Percentiles rank a stretch among this genome's conserved stretches.
Conservation (phyloP, 2,113 vertebrate genomes). For the Leptobrachium leishanense region DNA sequence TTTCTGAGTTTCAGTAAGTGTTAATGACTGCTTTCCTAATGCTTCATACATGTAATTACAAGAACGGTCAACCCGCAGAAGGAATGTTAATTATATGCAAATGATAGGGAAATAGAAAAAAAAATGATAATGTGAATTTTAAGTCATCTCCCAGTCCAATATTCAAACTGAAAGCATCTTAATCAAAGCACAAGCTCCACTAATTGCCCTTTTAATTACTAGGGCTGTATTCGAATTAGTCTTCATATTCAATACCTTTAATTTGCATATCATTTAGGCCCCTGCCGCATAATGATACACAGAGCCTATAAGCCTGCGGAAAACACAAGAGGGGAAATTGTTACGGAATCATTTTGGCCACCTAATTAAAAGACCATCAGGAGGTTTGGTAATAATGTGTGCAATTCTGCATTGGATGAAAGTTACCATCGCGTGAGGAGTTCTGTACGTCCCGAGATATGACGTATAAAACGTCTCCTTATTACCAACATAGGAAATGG, state of each 20-base stretch:
- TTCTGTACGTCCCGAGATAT: no score
- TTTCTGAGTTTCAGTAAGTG: not conserved
- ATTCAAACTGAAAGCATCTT: conserved; percentile 8
- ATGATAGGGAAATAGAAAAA: conserved; percentile 15
- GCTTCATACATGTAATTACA: conserved; percentile 16
- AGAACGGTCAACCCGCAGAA: not conserved
- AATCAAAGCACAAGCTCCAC: conserved; percentile 29
- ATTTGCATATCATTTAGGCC: conserved; percentile 29
- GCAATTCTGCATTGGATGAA: no score
- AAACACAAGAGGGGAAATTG: conserved; percentile 6
- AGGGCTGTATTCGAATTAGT: conserved; percentile 36
- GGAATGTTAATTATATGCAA: conserved; percentile 34
- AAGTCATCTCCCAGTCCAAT: conserved; percentile 28
- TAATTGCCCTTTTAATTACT: conserved; percentile 42
- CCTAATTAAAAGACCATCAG: conserved; percentile 3
- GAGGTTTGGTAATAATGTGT: no score
- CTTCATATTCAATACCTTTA: conserved; percentile 31
- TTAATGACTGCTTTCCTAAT: not conserved
- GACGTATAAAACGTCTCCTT: no score
- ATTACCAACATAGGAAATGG: no score
- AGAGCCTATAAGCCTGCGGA: no score
- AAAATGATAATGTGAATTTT: conserved; percentile 22
- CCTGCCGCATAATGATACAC: not conserved
- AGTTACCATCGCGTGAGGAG: no score
- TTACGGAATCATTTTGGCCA: conserved; percentile 14